These are phyloP conservation scores for Platyrinchus mystaceus DNA, from an alignment of 2,797 vertebrate genomes.

Conservation along the genomic window DNA sequence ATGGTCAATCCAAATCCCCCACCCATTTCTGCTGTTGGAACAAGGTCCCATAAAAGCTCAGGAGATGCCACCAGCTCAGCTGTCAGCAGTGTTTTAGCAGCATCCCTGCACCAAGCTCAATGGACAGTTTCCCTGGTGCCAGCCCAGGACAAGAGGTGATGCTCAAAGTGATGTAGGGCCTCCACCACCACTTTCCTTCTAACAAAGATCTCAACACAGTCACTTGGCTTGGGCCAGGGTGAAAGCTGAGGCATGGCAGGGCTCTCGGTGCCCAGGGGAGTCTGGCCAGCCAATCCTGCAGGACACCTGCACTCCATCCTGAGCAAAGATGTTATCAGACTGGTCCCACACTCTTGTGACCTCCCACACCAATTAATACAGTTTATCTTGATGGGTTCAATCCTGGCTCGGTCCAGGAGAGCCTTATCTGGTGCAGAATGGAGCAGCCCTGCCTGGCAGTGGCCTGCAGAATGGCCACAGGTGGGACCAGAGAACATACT, in stretches of 20 bases:
- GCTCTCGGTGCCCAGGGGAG: neutral
- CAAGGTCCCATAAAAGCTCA: neutral
- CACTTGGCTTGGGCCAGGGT: rapidly evolving
- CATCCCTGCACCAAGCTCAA: rapidly evolving
- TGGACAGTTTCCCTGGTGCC: neutral
- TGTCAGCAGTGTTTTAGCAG: neutral
- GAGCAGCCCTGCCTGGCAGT: neutral
- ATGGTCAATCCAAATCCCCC: neutral
- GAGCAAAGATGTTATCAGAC: rapidly evolving
- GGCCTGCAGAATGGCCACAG: neutral
- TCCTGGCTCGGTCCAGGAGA: neutral
- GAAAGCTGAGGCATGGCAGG: neutral
- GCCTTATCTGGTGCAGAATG: neutral
- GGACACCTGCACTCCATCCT: rapidly evolving
- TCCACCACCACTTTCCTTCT: neutral
- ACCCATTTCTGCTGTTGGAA: neutral
- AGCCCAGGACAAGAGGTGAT: neutral
- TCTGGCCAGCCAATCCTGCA: rapidly evolving
- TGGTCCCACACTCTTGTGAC: neutral
- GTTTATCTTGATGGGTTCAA: rapidly evolving
- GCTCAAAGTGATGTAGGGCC: neutral
- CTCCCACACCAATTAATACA: neutral
- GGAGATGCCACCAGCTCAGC: neutral
- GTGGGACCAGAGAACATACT: neutral
- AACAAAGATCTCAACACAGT: rapidly evolving